A percentile compares a stretch with the other conserved stretches of the same genome.
Conservation (phyloP, 2,797 vertebrate genomes). For the Acanthis flammea region DNA sequence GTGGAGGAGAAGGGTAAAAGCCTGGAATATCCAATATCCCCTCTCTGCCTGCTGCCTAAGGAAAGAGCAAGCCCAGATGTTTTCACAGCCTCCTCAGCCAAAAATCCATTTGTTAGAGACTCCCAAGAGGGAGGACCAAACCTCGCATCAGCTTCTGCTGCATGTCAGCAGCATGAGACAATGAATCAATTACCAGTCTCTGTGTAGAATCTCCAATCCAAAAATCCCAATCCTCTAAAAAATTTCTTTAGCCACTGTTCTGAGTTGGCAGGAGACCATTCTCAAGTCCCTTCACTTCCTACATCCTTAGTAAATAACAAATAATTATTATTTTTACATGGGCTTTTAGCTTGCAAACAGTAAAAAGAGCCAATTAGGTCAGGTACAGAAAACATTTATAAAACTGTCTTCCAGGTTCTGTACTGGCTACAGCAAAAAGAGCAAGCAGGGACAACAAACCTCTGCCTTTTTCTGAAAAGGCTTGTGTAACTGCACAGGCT, state of each 20-base stretch:
- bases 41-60: not conserved
- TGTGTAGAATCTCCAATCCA: not conserved
- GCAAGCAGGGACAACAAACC: not conserved
- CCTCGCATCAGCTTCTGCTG: not conserved
- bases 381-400: not conserved
- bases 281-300: not conserved
- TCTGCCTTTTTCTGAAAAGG: not conserved
- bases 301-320: not conserved
- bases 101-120: not conserved
- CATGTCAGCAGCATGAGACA: fast-evolving
- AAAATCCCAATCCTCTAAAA: not conserved
- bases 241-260: not conserved
- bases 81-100: not conserved
- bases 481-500: not conserved
- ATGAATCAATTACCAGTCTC: not conserved
- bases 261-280: not conserved
- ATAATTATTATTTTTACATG: not conserved
- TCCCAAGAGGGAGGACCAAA: not conserved
- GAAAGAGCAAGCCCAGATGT: not conserved
- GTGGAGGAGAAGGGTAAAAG: not conserved
- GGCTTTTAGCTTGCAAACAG: not conserved
- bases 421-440: not conserved
- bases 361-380: not conserved
- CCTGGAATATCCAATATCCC: not conserved
- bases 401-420: not conserved